Evolutionary conservation across 1,140 invertebrate genomes (phyloP), one percentile per base, ranked within the genome.

Genomic region (Drosophila lacertosa): DNA sequence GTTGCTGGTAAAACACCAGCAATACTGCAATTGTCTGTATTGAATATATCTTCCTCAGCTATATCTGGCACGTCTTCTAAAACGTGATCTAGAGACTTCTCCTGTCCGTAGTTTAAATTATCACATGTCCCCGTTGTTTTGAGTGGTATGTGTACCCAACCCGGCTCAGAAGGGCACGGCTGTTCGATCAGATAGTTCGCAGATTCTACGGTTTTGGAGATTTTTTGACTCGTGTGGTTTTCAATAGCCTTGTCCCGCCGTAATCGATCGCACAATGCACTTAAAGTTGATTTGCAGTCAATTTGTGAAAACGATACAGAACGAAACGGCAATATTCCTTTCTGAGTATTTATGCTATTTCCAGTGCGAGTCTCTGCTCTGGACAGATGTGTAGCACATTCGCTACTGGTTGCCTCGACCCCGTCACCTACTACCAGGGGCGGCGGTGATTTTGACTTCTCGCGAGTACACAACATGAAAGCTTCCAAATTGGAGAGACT

Each of bases 281-380:
- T 79, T 20, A 91, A 57, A 44, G 90, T 86, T 50, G 89, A 90
- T 58, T 89, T 90, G 75, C 94, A 95, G 84, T 97, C 96, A 37
- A 96, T 95, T 91, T 97, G 96, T 0, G 96, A 96, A 78, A 97
- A 97, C 7, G 96, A 97, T 4, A 96, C 95, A 79, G 95, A 96
- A 22, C 96, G 93, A 72, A 95, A 95, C 2, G 95, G 94, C 39
- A 64, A 57, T 69, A 94, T 93, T 33, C 92, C 93, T 53, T 92
- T 92, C 73, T 94, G 93, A 6, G 93, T 92, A 69, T 94, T 94
- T 42, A 93, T 91, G 54, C 16, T 63, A 59, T n/a, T 48, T 22
- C 93, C 92, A 9, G 92, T 92, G 32, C 93, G 92, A 29, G 93
- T 92, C 67, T 94, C 93, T 15, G 93, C 92, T 75, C 92, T 93